phyloP scores from a whole-genome alignment of 2,113 vertebrate genomes.

The Pimephales promelas region DNA sequence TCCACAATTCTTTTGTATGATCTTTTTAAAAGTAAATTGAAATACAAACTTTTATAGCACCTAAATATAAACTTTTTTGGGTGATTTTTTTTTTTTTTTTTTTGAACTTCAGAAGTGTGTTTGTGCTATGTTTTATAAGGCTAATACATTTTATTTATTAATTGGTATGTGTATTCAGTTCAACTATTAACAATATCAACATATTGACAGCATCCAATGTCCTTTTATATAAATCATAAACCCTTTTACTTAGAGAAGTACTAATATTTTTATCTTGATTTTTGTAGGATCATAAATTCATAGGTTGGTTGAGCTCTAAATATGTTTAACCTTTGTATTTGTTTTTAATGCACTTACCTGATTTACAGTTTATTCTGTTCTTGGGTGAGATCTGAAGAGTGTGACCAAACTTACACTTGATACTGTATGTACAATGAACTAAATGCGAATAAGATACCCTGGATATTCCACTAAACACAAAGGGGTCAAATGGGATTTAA shows the following conservation, averaged over 20 bases:
- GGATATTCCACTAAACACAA: slow-evolving; percentile 4
- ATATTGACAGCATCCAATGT: neutral
- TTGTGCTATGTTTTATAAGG: neutral
- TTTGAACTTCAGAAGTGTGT: neutral
- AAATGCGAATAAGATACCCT: neutral
- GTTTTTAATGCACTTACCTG: neutral
- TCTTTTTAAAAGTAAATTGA: too few species aligned
- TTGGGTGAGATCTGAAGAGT: neutral
- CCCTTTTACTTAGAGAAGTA: too few species aligned
- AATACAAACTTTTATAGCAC: neutral
- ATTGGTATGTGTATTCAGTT: neutral
- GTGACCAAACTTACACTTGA: neutral
- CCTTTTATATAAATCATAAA: too few species aligned
- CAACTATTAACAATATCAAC: neutral
- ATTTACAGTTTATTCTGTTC: neutral
- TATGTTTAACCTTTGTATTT: neutral
- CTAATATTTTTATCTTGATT: too few species aligned
- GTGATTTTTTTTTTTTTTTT: neutral
- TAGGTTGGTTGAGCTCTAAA: neutral
- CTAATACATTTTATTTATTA: neutral
- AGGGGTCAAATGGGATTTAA: neutral
- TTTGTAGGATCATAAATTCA: neutral
- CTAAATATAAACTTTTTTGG: neutral
- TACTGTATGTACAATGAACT: too few species aligned
- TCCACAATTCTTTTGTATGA: neutral